Evolutionary conservation across 2,113 vertebrate species (phyloP), one percentile per base, ranked within the genome.

Genomic region (Neotoma lepida): DNA sequence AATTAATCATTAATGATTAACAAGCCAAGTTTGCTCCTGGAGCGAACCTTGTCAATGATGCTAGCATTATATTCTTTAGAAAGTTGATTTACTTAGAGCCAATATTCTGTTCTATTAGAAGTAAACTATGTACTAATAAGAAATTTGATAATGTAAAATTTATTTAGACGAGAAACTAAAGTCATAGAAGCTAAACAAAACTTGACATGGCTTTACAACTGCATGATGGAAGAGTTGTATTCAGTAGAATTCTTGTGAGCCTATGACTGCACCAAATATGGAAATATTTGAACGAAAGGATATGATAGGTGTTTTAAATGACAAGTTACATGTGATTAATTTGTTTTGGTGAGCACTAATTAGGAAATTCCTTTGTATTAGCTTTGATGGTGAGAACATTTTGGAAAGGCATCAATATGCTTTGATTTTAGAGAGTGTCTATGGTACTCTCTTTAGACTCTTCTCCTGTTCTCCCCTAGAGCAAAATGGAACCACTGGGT

Each of bases 71-170:
- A 71, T 9, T 94, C n/a, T 90, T 22, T 93, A 86, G 1, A 46
- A 58, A 46, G 35, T 61, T 86, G 41, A 51, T 95, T 95, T 94
- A 89, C 90, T 95, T 44, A 86, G 35, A 4, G 56, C 80, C 49
- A 73, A 61, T 71, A 68, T 46, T 66, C 20, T 28, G 39, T 12
- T 92, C n/a, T 68, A 80, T 86, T 88, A 90, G 41, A 80, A 90
- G 41, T 70, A 88, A 94, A 58, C 51, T 81, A 0, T 88, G 2
- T 81, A 63, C 90, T 73, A 51, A 9, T 4, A n/a, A 85, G 41
- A 76, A 61, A 41, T 90, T 13, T 49, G 87, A 56, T 81, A 82
- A 74, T 91, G 22, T 51, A 54, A 70, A 74, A 84, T 70, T n/a
- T 61, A 88, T 51, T 54, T 76, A 15, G 33, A 74, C 22, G 39